A percentile compares a stretch with the other conserved stretches of the same genome.
phyloP scores from a whole-genome alignment of 2,888 invertebrate species.

The Dastarcus helophoroides region DNA sequence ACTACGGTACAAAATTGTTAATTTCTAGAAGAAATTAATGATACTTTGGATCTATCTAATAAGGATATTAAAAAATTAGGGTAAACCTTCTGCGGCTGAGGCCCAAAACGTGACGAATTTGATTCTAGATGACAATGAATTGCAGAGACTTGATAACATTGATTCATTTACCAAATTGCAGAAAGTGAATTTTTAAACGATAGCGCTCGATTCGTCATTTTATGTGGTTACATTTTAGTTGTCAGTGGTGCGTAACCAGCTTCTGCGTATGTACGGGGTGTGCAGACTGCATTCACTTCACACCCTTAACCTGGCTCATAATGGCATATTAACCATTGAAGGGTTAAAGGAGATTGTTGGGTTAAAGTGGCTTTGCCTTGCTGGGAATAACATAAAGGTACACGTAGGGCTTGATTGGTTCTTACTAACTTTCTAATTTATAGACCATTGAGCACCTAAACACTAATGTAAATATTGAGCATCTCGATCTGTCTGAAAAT shows the following conservation, averaged over 20 bases:
- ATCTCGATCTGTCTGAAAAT: conserved; percentile 82
- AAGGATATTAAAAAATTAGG: conserved; percentile 72
- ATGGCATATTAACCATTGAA: conserved; percentile 81
- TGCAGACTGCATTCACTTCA: conserved; percentile 68
- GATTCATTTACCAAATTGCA: conserved; percentile 69
- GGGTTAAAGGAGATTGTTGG: conserved; percentile 75
- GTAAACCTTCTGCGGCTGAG: conserved; percentile 58
- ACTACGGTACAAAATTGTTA: too few relatives aligned
- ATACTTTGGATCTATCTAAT: conserved; percentile 63
- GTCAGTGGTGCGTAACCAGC: conserved; percentile 73
- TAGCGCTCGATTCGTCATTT: conserved; percentile 4
- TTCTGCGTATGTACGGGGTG: conserved; percentile 80
- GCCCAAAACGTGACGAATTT: conserved; percentile 53
- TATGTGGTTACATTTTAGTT: conserved; percentile 46
- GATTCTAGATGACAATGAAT: conserved; percentile 75
- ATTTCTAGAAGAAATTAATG: conserved; percentile 28
- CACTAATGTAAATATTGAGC: conserved; percentile 67
- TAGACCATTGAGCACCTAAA: conserved; percentile 80
- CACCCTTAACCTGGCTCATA: conserved; percentile 73
- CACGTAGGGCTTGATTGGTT: background rate
- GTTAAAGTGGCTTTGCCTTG: conserved; percentile 69
- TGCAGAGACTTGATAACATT: conserved; percentile 78
- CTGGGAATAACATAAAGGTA: conserved; percentile 83
- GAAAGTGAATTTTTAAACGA: conserved; percentile 43
- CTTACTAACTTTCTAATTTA: conserved; percentile 18